A percentile compares a stretch with the other conserved stretches of the same genome.
Conservation (phyloP, 2,888 invertebrate genomes). For the Micropterix aruncella region DNA sequence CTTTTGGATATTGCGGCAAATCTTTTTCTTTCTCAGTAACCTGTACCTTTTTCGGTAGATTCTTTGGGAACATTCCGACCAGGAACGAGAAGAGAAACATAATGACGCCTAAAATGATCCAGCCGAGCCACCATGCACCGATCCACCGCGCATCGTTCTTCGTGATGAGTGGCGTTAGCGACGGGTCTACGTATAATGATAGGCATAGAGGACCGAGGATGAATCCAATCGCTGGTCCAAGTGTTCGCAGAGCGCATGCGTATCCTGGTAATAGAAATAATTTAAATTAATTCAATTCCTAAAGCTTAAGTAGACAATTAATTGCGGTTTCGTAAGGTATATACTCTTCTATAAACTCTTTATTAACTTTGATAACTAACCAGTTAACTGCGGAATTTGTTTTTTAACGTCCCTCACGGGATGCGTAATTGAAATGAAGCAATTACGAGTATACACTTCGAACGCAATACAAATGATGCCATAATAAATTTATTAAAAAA, state of each 20-base stretch:
- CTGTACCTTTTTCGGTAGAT: conserved; percentile 24
- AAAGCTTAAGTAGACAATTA: too few species aligned
- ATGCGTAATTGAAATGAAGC: too few species aligned
- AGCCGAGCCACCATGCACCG: conserved; percentile 68
- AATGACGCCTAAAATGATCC: conserved; percentile 36
- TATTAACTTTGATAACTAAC: too few species aligned
- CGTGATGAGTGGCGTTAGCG: conserved; percentile 41
- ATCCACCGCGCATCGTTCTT: conserved; percentile 51
- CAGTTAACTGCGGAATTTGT: too few species aligned
- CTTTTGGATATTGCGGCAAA: conserved; percentile 11
- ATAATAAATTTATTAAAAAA: too few species aligned
- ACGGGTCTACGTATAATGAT: conserved; percentile 38
- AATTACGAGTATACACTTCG: too few species aligned
- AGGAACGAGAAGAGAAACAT: conserved; percentile 46
- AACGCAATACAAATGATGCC: too few species aligned
- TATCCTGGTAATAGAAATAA: conserved; percentile 21
- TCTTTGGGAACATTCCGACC: conserved; percentile 49
- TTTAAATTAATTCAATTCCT: not conserved
- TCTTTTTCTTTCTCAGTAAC: conserved; percentile 1
- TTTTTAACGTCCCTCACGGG: too few species aligned
- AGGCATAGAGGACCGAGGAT: conserved; percentile 30
- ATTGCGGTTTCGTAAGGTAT: too few species aligned
- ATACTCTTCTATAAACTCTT: too few species aligned
- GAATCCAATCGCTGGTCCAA: conserved; percentile 47
- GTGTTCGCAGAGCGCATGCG: conserved; percentile 31